phyloP scores from a whole-genome alignment of 2,888 invertebrate species.

The Hypolimnas misippus region DNA sequence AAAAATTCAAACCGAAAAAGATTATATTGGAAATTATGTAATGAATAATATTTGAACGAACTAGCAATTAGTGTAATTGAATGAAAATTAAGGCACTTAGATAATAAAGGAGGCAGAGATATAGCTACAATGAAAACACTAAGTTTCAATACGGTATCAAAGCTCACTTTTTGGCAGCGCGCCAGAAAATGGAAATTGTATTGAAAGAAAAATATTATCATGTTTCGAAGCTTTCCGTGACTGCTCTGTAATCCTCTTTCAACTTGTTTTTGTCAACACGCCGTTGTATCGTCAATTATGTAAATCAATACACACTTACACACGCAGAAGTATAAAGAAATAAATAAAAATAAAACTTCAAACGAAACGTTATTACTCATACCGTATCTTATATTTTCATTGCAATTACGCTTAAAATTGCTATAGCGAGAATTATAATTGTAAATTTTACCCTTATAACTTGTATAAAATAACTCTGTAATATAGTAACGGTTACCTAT shows the following conservation, averaged over 20 bases:
- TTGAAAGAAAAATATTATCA: constrained; percentile 17
- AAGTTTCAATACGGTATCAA: constrained; percentile 26
- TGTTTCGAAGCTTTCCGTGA: constrained; percentile 10
- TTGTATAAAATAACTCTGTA: too few species aligned
- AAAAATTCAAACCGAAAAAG: neutral
- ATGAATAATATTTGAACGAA: too few species aligned
- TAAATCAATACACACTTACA: constrained; percentile 1
- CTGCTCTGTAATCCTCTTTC: constrained; percentile 10
- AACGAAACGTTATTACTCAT: neutral
- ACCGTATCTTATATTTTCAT: too few species aligned
- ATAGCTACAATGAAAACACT: constrained; percentile 6
- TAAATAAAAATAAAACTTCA: neutral
- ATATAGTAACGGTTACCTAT: too few species aligned
- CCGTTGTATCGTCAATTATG: constrained; percentile 10
- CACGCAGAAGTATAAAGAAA: neutral
- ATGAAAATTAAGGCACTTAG: constrained; percentile 15
- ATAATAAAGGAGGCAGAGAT: constrained; percentile 10
- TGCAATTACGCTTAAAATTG: neutral
- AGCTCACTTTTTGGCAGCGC: constrained; percentile 15
- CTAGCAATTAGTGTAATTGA: constrained; percentile 13
- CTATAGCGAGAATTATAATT: too few species aligned
- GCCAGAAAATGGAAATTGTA: constrained; percentile 23
- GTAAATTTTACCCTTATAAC: too few species aligned
- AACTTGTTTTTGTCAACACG: constrained; percentile 15
- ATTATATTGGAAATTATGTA: neutral